phyloP scores from a whole-genome alignment of 2,113 vertebrate genomes.

The Mesoclemmys tuberculata region DNA sequence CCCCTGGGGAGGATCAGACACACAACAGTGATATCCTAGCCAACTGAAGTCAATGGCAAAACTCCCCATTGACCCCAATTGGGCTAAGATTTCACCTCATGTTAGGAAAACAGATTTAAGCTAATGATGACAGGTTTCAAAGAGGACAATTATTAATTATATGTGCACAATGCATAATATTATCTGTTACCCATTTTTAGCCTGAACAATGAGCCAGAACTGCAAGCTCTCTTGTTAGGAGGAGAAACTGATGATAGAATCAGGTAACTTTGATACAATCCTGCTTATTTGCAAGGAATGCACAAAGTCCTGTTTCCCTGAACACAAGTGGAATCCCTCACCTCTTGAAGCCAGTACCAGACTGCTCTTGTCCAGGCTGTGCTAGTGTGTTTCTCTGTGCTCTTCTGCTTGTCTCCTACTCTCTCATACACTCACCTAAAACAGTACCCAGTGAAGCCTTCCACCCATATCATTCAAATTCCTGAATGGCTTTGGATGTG shows the following conservation, averaged over 20 bases:
- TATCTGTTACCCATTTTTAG: not conserved
- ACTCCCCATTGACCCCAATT: not conserved
- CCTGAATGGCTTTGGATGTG: not conserved
- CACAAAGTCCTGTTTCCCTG: too few relatives aligned
- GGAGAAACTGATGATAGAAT: too few relatives aligned
- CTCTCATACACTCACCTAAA: not conserved
- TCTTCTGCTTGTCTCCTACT: too few relatives aligned
- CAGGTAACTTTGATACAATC: too few relatives aligned
- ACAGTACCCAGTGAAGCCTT: not conserved
- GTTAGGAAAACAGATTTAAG: not conserved
- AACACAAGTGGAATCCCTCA: too few relatives aligned
- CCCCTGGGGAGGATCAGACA: not conserved
- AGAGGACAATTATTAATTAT: not conserved
- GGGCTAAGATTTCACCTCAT: not conserved
- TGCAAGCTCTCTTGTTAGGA: too few relatives aligned
- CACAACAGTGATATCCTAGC: accelerated
- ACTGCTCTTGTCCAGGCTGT: too few relatives aligned
- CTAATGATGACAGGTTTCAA: not conserved
- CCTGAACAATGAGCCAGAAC: too few relatives aligned
- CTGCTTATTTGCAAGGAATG: too few relatives aligned
- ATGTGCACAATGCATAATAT: not conserved
- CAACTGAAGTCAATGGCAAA: not conserved
- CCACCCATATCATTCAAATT: not conserved
- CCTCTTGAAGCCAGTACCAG: too few relatives aligned
- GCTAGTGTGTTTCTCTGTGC: too few relatives aligned